Conservation (phyloP, 2,797 vertebrate species). For the Chrosomus eos region DNA sequence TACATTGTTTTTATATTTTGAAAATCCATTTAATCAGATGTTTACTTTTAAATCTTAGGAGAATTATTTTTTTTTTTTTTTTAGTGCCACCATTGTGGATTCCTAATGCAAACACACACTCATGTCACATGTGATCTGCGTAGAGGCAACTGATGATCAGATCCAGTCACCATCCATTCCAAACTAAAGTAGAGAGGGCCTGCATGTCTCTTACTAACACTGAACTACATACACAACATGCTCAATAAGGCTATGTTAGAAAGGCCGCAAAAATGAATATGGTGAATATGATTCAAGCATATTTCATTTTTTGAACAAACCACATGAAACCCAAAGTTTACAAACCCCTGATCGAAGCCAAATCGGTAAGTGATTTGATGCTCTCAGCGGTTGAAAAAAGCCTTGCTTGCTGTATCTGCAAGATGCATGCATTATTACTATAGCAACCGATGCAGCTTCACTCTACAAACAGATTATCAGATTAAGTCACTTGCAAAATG, state of each 20-base stretch:
- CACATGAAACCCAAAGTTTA: neutral
- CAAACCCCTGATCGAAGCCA: neutral
- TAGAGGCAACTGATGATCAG: slow-evolving; percentile 50
- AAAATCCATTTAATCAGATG: too few species aligned
- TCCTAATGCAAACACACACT: neutral
- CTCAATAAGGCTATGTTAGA: neutral
- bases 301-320: neutral
- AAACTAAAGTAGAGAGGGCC: neutral
- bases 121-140: neutral
- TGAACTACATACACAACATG: neutral
- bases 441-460: neutral
- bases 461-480: neutral
- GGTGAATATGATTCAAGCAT: neutral
- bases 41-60: too few species aligned
- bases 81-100: neutral
- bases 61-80: too few species aligned
- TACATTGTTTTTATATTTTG: too few species aligned
- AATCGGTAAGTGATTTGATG: neutral
- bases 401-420: neutral
- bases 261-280: neutral
- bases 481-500: neutral
- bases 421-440: neutral
- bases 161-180: neutral
- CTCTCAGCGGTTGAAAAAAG: neutral
- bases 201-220: neutral